Evolutionary conservation across 2,113 vertebrate species (phyloP), one percentile per base, ranked within the genome.

Genomic region (Sander lucioperca): DNA sequence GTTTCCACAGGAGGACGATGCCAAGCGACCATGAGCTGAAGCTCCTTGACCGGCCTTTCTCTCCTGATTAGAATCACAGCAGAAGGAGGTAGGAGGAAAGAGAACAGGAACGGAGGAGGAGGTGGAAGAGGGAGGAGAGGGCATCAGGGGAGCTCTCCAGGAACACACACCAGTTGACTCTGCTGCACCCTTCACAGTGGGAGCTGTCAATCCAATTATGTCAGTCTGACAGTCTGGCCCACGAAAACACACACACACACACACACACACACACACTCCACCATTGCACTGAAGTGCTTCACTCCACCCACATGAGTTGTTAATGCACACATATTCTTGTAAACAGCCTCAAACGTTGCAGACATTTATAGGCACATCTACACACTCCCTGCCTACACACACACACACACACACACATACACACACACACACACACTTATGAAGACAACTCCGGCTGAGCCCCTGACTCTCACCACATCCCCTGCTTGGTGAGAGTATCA

Each of bases 121-220:
- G 68, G 74, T 39, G 51, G 50, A 61, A 56, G 53, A 63, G 58
- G 63, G 39, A 75, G 51, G 65, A 77, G 87, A 63, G 84, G 87
- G 79, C 68, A 75, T 67, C 67, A 57, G 48, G 77, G 79, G 73
- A 83, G 76, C 85, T 87, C 79, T 90, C 80, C 47, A 80, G 72
- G 87, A 92, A 93, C 80, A 73, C 77, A 89, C 85, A 91, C 84
- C 82, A 67, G 80, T 93, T 94, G 91, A 93, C 91, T 93, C 85
- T n/a, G 74, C 61, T 84, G 86, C 83, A 88, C 91, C 79, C 83
- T 86, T 83, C 92, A 77, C 88, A 74, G 89, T 68, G 59, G 86
- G 90, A 91, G 88, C 90, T 93, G 93, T 93, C 94, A 93, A 85
- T 94, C 91, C 88, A 91, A 92, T 91, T 92, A 89, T 69, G 74